These are phyloP conservation scores for Atlantisia rogersi DNA, from an alignment of 2,113 vertebrate species.

Conservation along the genomic window DNA sequence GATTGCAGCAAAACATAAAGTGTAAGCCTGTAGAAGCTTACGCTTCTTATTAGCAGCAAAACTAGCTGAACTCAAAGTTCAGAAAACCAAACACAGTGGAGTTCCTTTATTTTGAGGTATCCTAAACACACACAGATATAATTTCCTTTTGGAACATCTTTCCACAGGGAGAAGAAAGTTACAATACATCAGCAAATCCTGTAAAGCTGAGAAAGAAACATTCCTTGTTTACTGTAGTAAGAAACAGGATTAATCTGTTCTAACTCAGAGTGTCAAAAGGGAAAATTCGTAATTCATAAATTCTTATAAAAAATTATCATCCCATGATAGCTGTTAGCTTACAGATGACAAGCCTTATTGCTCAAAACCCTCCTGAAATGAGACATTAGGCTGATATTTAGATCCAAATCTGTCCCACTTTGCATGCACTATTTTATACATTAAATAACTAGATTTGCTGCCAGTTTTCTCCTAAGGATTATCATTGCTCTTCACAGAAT, in stretches of 20 bases:
- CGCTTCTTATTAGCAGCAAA: background rate
- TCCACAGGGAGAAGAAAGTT: background rate
- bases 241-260: background rate
- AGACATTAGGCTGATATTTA: background rate
- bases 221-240: background rate
- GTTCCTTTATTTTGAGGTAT: background rate
- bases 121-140: background rate
- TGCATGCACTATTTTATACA: conserved; percentile 2
- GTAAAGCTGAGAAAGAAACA: background rate
- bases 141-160: background rate
- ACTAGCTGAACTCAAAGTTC: background rate
- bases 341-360: background rate
- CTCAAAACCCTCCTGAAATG: background rate
- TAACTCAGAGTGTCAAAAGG: background rate
- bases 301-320: background rate
- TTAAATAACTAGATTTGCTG: conserved; percentile 25
- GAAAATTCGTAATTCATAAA: conserved; percentile 48
- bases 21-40: rapidly evolving
- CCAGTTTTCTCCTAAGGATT: background rate
- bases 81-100: background rate
- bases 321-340: background rate
- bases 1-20: background rate
- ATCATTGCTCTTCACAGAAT: background rate
- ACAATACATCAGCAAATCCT: background rate
- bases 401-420: conserved; percentile 10